Evolutionary conservation across 92 coral and sea anemone genomes (phyloP).

Genomic region (Porites rus): DNA sequence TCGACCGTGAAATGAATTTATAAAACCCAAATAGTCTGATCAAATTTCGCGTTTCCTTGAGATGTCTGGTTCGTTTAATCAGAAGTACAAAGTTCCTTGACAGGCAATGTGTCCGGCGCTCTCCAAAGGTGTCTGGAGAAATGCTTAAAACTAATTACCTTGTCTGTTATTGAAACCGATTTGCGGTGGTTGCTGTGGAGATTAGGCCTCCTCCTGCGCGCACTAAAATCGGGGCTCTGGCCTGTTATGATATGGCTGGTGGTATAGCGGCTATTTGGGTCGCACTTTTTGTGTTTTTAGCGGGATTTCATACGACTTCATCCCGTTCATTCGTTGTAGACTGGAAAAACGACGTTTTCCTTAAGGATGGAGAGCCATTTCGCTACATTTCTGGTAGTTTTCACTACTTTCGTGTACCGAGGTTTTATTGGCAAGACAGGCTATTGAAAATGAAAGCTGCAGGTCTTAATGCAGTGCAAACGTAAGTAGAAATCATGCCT

Average conservation of each 20-base stretch:
- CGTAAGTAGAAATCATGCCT: constrained; percentile 59
- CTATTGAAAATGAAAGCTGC: constrained; percentile 84
- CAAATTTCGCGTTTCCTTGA: too few relatives aligned
- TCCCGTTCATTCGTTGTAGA: constrained; percentile 87
- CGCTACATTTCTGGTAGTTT: constrained; percentile 93
- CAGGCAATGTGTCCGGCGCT: too few relatives aligned
- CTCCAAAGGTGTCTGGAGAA: too few relatives aligned
- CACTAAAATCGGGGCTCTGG: too few relatives aligned
- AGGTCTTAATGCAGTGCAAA: constrained; percentile 86
- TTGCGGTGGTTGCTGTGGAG: too few relatives aligned
- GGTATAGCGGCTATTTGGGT: neutral
- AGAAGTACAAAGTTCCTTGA: too few relatives aligned
- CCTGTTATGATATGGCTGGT: neutral
- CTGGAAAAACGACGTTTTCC: constrained; percentile 79
- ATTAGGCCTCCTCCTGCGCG: too few relatives aligned
- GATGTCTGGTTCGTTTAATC: too few relatives aligned
- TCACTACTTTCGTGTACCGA: constrained; percentile 83
- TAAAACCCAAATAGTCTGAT: too few relatives aligned
- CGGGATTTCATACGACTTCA: constrained; percentile 4
- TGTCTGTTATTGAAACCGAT: too few relatives aligned
- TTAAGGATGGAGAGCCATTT: constrained; percentile 93
- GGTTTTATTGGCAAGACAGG: constrained; percentile 85
- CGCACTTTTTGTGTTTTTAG: constrained; percentile 17
- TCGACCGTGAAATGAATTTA: too few relatives aligned
- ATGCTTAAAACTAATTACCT: too few relatives aligned